phyloP scores from a whole-genome alignment of 1,140 invertebrate species.

The Colletes gigas region DNA sequence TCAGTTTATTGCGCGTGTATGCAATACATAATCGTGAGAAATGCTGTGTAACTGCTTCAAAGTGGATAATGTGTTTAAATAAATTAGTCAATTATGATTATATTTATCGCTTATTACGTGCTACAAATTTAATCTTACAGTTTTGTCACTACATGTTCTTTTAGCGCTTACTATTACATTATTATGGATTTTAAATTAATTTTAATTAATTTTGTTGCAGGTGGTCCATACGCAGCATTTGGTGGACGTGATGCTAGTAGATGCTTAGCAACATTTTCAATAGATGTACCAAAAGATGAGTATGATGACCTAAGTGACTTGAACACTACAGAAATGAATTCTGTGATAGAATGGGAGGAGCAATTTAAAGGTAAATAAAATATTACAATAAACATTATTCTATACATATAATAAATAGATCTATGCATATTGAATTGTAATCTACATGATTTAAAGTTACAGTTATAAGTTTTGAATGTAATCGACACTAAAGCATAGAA shows the following conservation, averaged over 20 bases:
- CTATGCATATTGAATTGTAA: not conserved
- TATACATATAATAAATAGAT: not conserved
- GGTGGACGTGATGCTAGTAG: slow-evolving; percentile 97
- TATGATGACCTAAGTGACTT: slow-evolving; percentile 98
- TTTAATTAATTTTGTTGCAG: slow-evolving; percentile 79
- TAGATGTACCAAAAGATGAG: slow-evolving; percentile 90
- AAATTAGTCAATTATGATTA: not conserved
- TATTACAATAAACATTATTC: not conserved
- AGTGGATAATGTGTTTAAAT: not conserved
- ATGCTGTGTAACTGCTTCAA: not conserved
- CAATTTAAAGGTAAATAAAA: slow-evolving; percentile 92
- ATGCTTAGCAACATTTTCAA: slow-evolving; percentile 95
- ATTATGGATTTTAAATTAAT: not conserved
- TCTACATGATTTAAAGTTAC: not conserved
- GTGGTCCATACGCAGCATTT: slow-evolving; percentile 96
- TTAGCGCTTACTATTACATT: not conserved
- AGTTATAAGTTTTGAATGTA: not conserved
- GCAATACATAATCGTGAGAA: not conserved
- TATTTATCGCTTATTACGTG: not conserved
- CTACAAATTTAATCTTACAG: no score
- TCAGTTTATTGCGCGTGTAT: not conserved
- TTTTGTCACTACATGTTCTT: not conserved
- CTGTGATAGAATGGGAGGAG: slow-evolving; percentile 96
- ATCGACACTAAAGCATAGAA: no score
- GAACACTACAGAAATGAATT: slow-evolving; percentile 92